These are phyloP conservation scores for Aurelia aurita complex sp. Pacific DNA, from an alignment of 30 jellyfish, hydroid and myxozoan species.

Conservation along the genomic window DNA sequence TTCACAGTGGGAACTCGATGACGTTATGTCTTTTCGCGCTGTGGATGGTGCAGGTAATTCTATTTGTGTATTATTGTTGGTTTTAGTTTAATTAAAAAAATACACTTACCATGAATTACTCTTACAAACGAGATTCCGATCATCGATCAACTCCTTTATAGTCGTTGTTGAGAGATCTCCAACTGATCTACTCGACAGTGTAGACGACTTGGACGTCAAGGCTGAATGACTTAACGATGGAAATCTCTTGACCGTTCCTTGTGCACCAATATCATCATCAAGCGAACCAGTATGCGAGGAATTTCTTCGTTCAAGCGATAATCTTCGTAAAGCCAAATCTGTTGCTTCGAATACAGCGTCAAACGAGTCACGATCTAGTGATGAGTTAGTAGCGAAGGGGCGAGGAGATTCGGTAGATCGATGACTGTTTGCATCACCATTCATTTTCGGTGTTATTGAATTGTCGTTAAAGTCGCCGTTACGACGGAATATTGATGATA, in stretches of 20 bases:
- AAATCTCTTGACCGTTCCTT: slow-evolving; percentile 38
- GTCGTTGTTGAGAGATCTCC: slow-evolving; percentile 41
- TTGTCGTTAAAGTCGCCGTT: slow-evolving; percentile 61
- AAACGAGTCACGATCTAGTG: slow-evolving; percentile 38
- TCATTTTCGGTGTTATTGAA: slow-evolving; percentile 21
- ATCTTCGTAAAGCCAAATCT: slow-evolving; percentile 15
- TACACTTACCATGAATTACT: slow-evolving; percentile 62
- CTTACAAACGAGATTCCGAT: slow-evolving; percentile 65
- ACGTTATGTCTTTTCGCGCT: too few species aligned
- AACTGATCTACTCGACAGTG: slow-evolving; percentile 31
- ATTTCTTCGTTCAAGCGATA: slow-evolving; percentile 11
- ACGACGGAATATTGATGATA: slow-evolving; percentile 41
- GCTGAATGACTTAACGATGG: slow-evolving; percentile 59
- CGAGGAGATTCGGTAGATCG: slow-evolving; percentile 30
- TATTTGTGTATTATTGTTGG: too few species aligned
- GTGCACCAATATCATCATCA: slow-evolving; percentile 52
- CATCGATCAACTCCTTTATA: slow-evolving; percentile 22
- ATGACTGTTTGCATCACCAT: slow-evolving; percentile 29
- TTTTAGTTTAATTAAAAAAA: neutral
- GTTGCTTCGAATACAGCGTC: slow-evolving; percentile 53
- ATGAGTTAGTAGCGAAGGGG: neutral
- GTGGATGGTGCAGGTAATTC: too few species aligned
- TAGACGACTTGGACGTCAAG: slow-evolving; percentile 19
- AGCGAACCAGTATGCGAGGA: slow-evolving; percentile 47
- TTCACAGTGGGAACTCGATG: too few species aligned